These are phyloP conservation scores for Eleginops maclovinus DNA, from an alignment of 2,113 vertebrate species.

Conservation along the genomic window DNA sequence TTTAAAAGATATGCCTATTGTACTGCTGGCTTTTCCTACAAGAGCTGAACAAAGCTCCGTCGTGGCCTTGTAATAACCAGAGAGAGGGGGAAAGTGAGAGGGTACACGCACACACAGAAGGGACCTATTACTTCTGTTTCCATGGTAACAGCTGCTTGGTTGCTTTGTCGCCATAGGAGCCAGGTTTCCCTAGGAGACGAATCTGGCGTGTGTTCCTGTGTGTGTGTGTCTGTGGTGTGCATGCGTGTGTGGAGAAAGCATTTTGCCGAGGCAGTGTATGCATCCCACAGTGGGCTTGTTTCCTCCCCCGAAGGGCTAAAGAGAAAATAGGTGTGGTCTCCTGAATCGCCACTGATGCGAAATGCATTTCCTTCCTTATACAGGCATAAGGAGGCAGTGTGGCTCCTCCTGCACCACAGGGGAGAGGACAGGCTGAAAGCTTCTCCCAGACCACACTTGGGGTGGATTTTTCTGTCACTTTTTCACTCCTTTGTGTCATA, in stretches of 20 bases:
- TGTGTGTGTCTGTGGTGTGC: slow-evolving; percentile 35
- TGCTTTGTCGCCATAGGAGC: slow-evolving; percentile 81
- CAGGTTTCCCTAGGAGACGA: slow-evolving; percentile 80
- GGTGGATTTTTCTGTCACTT: slow-evolving; percentile 28
- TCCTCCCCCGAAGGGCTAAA: slow-evolving; percentile 44
- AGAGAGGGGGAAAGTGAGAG: slow-evolving; percentile 55
- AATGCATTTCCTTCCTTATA: slow-evolving; percentile 47
- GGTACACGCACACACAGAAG: slow-evolving; percentile 57
- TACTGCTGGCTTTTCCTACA: slow-evolving; percentile 23
- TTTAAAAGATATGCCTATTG: slow-evolving; percentile 29
- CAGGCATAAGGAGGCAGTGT: slow-evolving; percentile 31
- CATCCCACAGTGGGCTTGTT: slow-evolving; percentile 51
- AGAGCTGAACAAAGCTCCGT: slow-evolving; percentile 43
- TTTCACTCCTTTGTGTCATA: slow-evolving; percentile 12
- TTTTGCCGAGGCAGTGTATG: slow-evolving; percentile 60
- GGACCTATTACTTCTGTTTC: slow-evolving; percentile 84
- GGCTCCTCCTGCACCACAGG: slow-evolving; percentile 53
- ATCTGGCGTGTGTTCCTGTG: slow-evolving; percentile 63
- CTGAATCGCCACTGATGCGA: slow-evolving; percentile 43
- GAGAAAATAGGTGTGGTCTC: slow-evolving; percentile 70
- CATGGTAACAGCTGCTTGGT: slow-evolving; percentile 84
- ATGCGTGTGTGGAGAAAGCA: slow-evolving; percentile 59
- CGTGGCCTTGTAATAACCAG: slow-evolving; percentile 51
- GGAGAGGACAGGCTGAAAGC: slow-evolving; percentile 26
- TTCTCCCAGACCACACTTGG: slow-evolving; percentile 21